A percentile compares a stretch with the other conserved stretches of the same genome.
These are phyloP conservation scores for Sebastes fasciatus DNA, from an alignment of 2,113 vertebrate genomes.

Conservation along the genomic window DNA sequence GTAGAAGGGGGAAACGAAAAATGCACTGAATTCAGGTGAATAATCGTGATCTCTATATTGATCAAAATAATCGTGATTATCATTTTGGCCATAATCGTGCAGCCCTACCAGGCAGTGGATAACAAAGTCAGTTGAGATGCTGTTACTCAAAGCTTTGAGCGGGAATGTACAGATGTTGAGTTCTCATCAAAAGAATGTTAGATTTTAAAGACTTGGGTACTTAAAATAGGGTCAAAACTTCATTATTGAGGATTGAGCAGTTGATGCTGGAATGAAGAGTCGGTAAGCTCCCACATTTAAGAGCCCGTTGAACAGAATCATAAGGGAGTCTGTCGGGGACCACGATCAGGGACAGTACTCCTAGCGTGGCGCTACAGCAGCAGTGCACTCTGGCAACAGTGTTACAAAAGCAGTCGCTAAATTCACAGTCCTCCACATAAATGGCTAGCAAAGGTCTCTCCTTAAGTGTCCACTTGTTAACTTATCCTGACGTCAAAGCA, in stretches of 20 bases:
- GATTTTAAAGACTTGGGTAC: slow-evolving; percentile 13
- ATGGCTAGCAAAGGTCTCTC: slow-evolving; percentile 29
- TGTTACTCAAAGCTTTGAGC: slow-evolving; percentile 34
- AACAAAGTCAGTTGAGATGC: slow-evolving; percentile 4
- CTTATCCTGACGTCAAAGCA: slow-evolving; percentile 33
- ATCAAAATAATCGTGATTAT: too few species aligned
- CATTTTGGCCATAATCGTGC: too few species aligned
- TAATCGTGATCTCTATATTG: too few species aligned
- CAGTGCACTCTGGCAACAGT: slow-evolving; percentile 55
- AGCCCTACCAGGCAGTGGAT: neutral
- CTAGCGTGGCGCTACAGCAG: slow-evolving; percentile 52
- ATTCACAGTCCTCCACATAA: slow-evolving; percentile 49
- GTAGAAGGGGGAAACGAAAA: too few species aligned
- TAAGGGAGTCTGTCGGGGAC: slow-evolving; percentile 3
- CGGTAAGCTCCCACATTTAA: slow-evolving; percentile 30
- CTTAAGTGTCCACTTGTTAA: slow-evolving; percentile 26
- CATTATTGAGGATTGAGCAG: slow-evolving; percentile 25
- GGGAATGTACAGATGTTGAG: slow-evolving; percentile 58
- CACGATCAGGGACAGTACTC: slow-evolving; percentile 38
- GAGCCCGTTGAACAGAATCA: slow-evolving; percentile 27
- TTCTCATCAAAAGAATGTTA: slow-evolving; percentile 31
- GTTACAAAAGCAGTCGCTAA: slow-evolving; percentile 56
- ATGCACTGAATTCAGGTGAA: too few species aligned
- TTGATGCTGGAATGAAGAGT: slow-evolving; percentile 47
- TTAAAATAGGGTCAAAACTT: slow-evolving; percentile 35